Base-by-base conservation (phyloP, 2,888 invertebrate genomes). In the Crematogaster levior region DNA sequence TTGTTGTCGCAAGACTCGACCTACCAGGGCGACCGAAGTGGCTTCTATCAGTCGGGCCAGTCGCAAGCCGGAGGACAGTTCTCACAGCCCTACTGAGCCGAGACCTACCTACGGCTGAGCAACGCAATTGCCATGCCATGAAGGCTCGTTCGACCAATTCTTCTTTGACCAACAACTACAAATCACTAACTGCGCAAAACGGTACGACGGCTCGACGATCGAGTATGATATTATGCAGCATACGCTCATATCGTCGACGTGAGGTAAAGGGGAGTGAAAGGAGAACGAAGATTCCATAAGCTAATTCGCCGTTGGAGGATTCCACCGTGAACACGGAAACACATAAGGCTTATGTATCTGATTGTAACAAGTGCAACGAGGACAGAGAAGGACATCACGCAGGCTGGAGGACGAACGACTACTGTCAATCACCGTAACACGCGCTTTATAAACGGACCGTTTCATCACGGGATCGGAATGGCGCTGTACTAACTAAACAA, bases 1-100 rank as follows among this genome's bases (percentile, higher is more conserved):
- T 96, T 99, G 92, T 95, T 99, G 92, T 99, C 99, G 70, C 99
- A 99, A 95, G 99, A 98, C 95, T 97, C 97, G 63, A 97, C 97
- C 89, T 98, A 97, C 95, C 97, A 97, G 95, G 97, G 95, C 84
- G 95, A 95, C 90, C 94, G 97, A 92, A 93, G 95, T 94, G 93
- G 95, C 92, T 93, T 96, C 95, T 95, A 96, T 95, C 96, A 96
- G 95, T 95, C 95, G 63, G 94, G 94, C 73, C 94, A 94, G 88
- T 94, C 94, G 68, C 94, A 94, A 91, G 91, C 94, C 68, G 95
- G 96, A 95, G 95, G 96, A 95, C 95, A 95, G 91, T 96, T 96
- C 95, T 95, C 96, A 93, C 97, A 96, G 95, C 96, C 96, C 86
- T 97, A 97, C 95, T 97, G 97, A 97, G 95, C 93, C 91, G 90